A percentile compares a stretch with the other conserved stretches of the same genome.
phyloP scores from a whole-genome alignment of 2,113 vertebrate genomes.

The Oenanthe oenanthe region DNA sequence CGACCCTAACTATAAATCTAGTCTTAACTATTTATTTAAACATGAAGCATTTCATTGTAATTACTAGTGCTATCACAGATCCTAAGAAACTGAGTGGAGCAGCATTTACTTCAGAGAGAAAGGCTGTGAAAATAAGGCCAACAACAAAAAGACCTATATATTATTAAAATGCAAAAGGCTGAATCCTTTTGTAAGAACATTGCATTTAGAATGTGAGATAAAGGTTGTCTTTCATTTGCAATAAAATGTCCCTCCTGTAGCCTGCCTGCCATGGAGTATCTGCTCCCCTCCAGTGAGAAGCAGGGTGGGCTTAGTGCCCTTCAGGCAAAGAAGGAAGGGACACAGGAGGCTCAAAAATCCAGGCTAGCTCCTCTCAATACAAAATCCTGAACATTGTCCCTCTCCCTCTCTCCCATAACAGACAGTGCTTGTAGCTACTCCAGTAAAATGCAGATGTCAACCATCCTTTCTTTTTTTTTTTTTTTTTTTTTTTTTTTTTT shows the following conservation, averaged over 20 bases:
- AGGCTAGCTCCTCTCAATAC: background rate
- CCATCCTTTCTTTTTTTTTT: background rate
- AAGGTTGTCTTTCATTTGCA: background rate
- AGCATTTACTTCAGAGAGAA: slow-evolving; percentile 14
- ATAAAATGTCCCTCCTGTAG: background rate
- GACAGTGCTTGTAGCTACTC: background rate
- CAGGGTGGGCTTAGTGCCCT: background rate
- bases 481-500: background rate
- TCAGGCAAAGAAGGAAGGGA: background rate
- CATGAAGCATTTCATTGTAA: slow-evolving; percentile 1
- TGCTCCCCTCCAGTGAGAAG: background rate
- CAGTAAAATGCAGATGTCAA: background rate
- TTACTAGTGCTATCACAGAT: slow-evolving; percentile 18
- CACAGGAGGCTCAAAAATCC: background rate
- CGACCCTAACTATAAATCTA: slow-evolving; percentile 32
- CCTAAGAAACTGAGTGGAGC: slow-evolving; percentile 31
- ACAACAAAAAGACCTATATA: background rate
- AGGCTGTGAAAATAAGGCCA: background rate
- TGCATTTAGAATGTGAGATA: slow-evolving; percentile 15
- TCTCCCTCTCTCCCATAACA: background rate
- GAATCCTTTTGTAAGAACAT: background rate
- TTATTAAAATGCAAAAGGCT: slow-evolving; percentile 14
- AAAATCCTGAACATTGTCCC: background rate
- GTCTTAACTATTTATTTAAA: slow-evolving; percentile 1
- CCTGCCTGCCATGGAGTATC: background rate